These are phyloP conservation scores for Nasonovia ribisnigri DNA, from an alignment of 2,888 invertebrate genomes.

Conservation along the genomic window DNA sequence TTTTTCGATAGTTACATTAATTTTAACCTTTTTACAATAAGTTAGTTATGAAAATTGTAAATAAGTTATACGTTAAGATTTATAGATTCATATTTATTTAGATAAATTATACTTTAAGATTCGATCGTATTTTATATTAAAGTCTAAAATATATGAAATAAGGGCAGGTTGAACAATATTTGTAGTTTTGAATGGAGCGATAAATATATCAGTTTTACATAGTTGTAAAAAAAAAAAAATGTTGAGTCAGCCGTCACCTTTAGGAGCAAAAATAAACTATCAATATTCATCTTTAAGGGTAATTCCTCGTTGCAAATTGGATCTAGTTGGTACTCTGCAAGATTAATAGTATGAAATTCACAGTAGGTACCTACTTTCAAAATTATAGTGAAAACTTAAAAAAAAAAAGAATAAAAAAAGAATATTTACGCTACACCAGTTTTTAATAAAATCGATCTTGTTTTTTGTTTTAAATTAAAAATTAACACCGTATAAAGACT, in stretches of 20 bases:
- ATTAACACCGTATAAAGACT: neutral
- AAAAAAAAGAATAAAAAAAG: neutral
- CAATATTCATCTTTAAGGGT: no score
- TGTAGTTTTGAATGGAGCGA: neutral
- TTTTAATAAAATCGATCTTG: neutral
- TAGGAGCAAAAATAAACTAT: no score
- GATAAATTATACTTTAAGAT: neutral
- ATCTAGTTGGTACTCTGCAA: no score
- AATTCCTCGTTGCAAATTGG: no score
- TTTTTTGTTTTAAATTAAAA: neutral
- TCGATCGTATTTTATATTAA: neutral
- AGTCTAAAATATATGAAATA: neutral
- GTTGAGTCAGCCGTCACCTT: no score
- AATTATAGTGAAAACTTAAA: no score
- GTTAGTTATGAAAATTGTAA: neutral
- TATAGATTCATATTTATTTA: no score
- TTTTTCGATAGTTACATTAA: neutral
- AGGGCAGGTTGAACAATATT: neutral
- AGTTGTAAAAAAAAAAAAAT: neutral
- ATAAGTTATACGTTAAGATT: neutral
- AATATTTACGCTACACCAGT: neutral
- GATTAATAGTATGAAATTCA: no score
- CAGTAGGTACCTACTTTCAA: no score
- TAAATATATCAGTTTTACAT: neutral
- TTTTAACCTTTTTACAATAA: neutral